Evolutionary conservation across 1,140 invertebrate species (phyloP).

Genomic region (Gonatopus flavifemur): DNA sequence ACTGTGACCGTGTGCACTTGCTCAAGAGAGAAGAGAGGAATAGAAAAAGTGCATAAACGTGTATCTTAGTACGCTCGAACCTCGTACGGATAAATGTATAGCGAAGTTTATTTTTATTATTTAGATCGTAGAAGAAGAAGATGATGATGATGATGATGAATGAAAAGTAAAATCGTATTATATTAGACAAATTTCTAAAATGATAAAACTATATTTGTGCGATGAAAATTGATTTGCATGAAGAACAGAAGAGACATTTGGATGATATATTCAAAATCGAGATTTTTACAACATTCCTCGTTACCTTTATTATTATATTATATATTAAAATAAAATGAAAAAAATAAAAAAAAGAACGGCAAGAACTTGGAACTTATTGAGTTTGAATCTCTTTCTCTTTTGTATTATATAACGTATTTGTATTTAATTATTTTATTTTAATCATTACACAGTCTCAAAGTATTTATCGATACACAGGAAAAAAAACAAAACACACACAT

Average conservation of each 20-base stretch:
- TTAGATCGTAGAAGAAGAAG: slow-evolving; percentile 34
- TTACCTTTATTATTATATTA: slow-evolving; percentile 9
- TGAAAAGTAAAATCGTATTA: too few species aligned
- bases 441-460: too few species aligned
- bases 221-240: neutral
- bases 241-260: neutral
- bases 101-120: slow-evolving; percentile 51
- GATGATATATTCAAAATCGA: slow-evolving; percentile 1
- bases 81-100: slow-evolving; percentile 44
- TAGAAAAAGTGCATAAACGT: too few species aligned
- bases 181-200: slow-evolving; percentile 23
- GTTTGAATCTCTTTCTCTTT: too few species aligned
- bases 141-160: too few species aligned
- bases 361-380: too few species aligned
- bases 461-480: too few species aligned
- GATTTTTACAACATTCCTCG: slow-evolving; percentile 25
- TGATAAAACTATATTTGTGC: slow-evolving; percentile 18
- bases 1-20: slow-evolving; percentile 41
- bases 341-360: too few species aligned
- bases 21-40: neutral
- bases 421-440: too few species aligned
- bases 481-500: too few species aligned
- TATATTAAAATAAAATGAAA: neutral
- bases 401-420: too few species aligned
- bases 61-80: slow-evolving; percentile 34